Evolutionary conservation across 2,113 vertebrate genomes (phyloP).

Genomic region (Rhabdomys dilectus): DNA sequence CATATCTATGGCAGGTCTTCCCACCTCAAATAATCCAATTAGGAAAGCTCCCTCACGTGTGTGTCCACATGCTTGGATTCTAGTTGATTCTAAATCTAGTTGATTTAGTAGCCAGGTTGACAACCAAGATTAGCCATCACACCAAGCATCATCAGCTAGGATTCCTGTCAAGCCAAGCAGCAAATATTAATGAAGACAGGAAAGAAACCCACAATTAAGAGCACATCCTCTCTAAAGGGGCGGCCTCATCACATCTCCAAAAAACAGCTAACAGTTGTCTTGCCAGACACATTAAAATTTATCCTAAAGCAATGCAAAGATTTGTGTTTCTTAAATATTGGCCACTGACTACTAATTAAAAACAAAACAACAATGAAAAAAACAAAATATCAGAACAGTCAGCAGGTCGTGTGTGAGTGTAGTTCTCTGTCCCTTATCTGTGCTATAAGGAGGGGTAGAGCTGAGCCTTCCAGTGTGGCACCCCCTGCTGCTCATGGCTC

Average conservation of each 20-base stretch:
- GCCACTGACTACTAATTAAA: conserved; percentile 26
- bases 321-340: conserved; percentile 13
- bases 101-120: background rate
- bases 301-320: conserved; percentile 3
- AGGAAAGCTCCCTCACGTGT: background rate
- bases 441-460: background rate
- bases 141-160: background rate
- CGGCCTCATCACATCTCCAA: background rate
- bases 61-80: background rate
- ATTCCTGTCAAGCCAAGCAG: background rate
- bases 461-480: background rate
- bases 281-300: background rate
- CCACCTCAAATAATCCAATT: background rate
- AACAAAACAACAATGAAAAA: background rate
- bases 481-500: background rate
- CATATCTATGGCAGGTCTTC: background rate
- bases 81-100: background rate
- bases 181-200: background rate
- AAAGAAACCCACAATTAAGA: background rate
- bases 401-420: background rate
- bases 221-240: background rate
- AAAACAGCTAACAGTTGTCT: background rate
- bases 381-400: background rate
- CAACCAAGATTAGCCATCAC: background rate
- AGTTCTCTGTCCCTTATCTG: background rate